Conservation (phyloP, 2,888 invertebrate species). For the Andrena chrysosceles region DNA sequence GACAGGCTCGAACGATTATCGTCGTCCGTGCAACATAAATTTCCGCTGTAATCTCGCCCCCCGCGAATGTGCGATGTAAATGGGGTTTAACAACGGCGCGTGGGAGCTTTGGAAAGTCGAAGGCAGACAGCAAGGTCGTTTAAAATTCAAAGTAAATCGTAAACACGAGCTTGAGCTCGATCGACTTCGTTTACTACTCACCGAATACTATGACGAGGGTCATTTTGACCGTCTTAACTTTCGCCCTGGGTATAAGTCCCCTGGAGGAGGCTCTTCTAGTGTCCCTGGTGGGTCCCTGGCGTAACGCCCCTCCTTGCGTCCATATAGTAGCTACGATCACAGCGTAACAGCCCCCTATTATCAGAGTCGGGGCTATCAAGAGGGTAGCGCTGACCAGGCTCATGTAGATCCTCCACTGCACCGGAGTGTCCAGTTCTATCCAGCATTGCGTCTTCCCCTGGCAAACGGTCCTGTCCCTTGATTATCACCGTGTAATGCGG, state of each 20-base stretch:
- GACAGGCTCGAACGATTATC: neutral
- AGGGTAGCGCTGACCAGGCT: constrained; percentile 92
- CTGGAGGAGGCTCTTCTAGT: constrained; percentile 94
- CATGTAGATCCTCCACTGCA: constrained; percentile 96
- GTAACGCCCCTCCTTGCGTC: constrained; percentile 86
- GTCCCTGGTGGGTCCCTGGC: constrained; percentile 85
- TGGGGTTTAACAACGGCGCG: neutral
- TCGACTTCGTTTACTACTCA: constrained; percentile 85
- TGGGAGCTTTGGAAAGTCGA: neutral
- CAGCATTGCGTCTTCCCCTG: constrained; percentile 90
- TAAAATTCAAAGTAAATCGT: constrained; percentile 6
- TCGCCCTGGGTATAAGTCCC: constrained; percentile 97
- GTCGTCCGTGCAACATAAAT: neutral
- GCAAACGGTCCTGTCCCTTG: constrained; percentile 47
- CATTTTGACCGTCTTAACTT: constrained; percentile 99
- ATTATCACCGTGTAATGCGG: constrained; percentile 42
- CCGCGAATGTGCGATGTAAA: neutral
- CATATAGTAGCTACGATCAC: constrained; percentile 97
- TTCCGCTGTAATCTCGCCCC: neutral
- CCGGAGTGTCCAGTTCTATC: constrained; percentile 92
- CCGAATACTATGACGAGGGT: constrained; percentile 98
- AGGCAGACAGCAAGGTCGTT: neutral
- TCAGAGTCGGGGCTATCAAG: constrained; percentile 94
- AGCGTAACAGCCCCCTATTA: constrained; percentile 95
- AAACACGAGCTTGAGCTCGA: neutral